These are phyloP conservation scores for Apis cerana DNA, from an alignment of 1,140 invertebrate species.

Conservation along the genomic window DNA sequence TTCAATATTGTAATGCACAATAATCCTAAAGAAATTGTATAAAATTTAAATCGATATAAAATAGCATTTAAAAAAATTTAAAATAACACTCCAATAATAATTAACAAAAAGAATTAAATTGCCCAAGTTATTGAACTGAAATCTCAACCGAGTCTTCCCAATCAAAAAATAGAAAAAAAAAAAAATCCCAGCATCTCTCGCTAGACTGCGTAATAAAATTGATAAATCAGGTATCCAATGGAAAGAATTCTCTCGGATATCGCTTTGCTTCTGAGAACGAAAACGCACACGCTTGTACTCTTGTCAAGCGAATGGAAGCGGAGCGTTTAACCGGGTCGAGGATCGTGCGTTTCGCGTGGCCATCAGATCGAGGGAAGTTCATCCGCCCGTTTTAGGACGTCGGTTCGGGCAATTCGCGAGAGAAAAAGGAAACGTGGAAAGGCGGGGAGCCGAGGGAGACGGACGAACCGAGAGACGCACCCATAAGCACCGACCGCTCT, in stretches of 20 bases:
- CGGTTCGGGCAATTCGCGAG: constrained; percentile 44
- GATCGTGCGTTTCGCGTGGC: constrained; percentile 20
- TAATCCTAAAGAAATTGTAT: no score
- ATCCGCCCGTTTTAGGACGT: constrained; percentile 39
- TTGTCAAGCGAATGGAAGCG: constrained; percentile 10
- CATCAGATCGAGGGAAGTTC: constrained; percentile 4
- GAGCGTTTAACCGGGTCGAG: constrained; percentile 10
- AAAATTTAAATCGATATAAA: no score
- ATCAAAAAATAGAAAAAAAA: no score
- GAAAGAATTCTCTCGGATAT: neutral
- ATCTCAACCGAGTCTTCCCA: no score
- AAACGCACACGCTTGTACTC: neutral
- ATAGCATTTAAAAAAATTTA: no score
- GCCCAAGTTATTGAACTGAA: no score
- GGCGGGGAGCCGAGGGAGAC: constrained; percentile 40
- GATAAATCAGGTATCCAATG: no score
- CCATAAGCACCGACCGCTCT: constrained; percentile 72
- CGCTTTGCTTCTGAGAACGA: neutral
- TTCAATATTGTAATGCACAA: no score
- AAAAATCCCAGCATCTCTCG: no score
- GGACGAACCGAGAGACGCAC: constrained; percentile 67
- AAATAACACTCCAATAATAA: no score
- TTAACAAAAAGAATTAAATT: no score
- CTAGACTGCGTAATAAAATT: no score
- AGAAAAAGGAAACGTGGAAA: constrained; percentile 24